Evolutionary conservation across 2,113 vertebrate genomes (phyloP).

Genomic region (Microcebus ravelobensis): DNA sequence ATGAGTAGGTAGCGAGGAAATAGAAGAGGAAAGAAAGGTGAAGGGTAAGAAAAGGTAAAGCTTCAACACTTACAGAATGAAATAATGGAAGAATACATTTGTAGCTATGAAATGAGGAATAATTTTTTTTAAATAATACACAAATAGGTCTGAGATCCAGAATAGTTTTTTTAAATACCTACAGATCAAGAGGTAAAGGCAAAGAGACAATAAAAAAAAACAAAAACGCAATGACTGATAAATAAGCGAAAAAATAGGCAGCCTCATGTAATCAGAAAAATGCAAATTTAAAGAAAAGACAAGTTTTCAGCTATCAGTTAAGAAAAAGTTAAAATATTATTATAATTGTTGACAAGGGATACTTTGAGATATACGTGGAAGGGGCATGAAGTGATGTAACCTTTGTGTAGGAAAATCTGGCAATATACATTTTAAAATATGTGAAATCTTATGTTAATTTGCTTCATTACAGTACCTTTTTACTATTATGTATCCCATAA

Average conservation of each 20-base stretch:
- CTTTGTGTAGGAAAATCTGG: neutral
- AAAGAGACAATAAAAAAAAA: neutral
- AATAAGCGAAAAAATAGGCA: neutral
- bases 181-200: neutral
- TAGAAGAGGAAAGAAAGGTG: neutral
- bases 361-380: neutral
- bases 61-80: neutral
- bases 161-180: neutral
- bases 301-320: neutral
- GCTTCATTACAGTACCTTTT: neutral
- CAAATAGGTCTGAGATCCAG: neutral
- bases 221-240: neutral
- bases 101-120: neutral
- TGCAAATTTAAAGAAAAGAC: neutral
- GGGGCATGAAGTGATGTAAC: neutral
- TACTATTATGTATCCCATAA: neutral
- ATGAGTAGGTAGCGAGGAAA: neutral
- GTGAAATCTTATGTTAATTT: neutral
- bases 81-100: neutral
- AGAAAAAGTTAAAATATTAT: neutral
- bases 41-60: neutral
- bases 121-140: neutral
- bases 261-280: neutral
- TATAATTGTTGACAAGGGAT: neutral
- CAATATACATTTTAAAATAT: neutral